Evolutionary conservation across 2,888 invertebrate genomes (phyloP), one percentile per base, ranked within the genome.

Genomic region (Margaritifera margaritifera): DNA sequence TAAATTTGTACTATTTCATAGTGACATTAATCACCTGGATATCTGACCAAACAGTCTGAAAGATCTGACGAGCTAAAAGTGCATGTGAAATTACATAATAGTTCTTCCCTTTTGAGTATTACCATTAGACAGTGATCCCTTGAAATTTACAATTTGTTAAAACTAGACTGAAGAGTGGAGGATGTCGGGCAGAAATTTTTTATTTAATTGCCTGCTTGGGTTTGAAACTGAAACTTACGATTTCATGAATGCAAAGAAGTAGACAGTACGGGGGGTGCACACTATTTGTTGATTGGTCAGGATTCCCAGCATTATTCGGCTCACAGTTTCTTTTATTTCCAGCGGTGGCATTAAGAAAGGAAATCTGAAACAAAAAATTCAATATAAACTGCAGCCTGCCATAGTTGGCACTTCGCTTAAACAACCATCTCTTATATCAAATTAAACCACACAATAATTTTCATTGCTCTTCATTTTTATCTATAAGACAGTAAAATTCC

Each of bases 291-390:
- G 94, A 88, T 97, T 94, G 81, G 90, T 90, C 57, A 91, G 92
- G 79, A 98, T 94, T 50, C 95, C 96, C 52, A 92, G 91, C 78
- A 97, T 92, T 62, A 96, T 93, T 80, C 94, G 93, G 84, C 95
- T 94, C 2, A 96, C 96, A 24, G 96, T 97, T 81, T 94, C 93
- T 82, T 95, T 94, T 0, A 96, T 93, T 87, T 94, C 94, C 86
- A 96, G 91, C 64, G 93, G 94, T 20, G 95, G 93, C 89, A 95
- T 91, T 66, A 95, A 91, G 62, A 94, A 64, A 18, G 85, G 86
- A 75, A 84, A 87, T 64, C 86, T 87, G 76, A 19, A 67, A 69
- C 53, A 52, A 51, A 66, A 27, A n/a, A 42, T 0, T 11, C 2
- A 64, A 15, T 19, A 27, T 31, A 55, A 22, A 55, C 8, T 0